Conservation (phyloP, 2,113 vertebrate species). For the Pimephales promelas region DNA sequence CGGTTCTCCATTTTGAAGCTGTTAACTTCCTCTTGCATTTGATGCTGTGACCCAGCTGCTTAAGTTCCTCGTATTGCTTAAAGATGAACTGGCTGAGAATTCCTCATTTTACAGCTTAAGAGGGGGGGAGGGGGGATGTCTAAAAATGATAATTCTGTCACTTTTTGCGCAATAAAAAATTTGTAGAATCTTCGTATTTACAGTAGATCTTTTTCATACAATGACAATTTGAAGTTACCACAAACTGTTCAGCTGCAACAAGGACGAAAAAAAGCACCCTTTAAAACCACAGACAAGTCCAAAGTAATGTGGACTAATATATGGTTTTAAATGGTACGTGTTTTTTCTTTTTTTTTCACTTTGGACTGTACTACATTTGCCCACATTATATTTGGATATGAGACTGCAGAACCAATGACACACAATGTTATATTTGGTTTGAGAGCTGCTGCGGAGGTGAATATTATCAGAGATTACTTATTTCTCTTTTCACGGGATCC, state of each 20-base stretch:
- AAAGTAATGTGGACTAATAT: no score
- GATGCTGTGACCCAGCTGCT: not conserved
- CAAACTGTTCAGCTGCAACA: not conserved
- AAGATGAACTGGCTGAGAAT: not conserved
- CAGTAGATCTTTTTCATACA: not conserved
- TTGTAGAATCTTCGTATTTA: not conserved
- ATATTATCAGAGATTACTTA: not conserved
- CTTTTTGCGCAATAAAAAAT: not conserved
- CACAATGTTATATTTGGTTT: not conserved
- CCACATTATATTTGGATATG: not conserved
- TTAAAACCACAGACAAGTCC: not conserved
- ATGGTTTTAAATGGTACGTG: no score
- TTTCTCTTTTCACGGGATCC: no score
- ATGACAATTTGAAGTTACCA: not conserved
- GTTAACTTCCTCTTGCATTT: constrained; percentile 53
- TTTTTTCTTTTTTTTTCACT: no score
- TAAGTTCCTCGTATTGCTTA: constrained; percentile 46
- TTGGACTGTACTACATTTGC: not conserved
- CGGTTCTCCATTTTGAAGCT: constrained; percentile 47
- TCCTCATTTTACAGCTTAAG: not conserved
- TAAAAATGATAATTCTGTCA: not conserved
- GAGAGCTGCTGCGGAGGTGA: not conserved
- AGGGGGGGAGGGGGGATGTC: no score
- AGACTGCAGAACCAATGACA: not conserved
- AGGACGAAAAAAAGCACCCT: not conserved